These are phyloP conservation scores for Helicoverpa armigera DNA, from an alignment of 1,140 invertebrate genomes.

Conservation along the genomic window DNA sequence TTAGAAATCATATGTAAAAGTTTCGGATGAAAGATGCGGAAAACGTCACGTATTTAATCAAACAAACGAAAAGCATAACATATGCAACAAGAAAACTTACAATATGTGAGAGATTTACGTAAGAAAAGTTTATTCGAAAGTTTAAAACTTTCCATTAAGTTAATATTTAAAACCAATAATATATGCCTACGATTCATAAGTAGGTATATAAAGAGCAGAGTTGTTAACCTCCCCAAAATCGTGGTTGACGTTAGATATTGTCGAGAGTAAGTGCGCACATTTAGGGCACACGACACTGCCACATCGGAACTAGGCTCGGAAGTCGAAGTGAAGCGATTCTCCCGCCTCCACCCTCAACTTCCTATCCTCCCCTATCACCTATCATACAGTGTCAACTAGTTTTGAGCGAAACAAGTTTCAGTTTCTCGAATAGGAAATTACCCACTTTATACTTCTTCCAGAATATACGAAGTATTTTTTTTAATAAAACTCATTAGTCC, in stretches of 20 bases:
- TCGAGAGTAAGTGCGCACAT: constrained; percentile 33
- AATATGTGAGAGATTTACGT: too few species aligned
- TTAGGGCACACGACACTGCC: constrained; percentile 21
- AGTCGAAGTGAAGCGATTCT: constrained; percentile 36
- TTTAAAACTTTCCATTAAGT: too few species aligned
- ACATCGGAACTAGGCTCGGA: constrained; percentile 51
- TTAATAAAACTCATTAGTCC: constrained; percentile 17
- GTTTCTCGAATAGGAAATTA: constrained; percentile 34
- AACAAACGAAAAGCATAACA: too few species aligned
- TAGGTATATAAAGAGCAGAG: background rate
- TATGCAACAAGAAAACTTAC: too few species aligned
- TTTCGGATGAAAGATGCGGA: too few species aligned
- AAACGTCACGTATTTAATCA: too few species aligned
- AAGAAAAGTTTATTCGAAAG: too few species aligned
- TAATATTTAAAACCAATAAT: too few species aligned
- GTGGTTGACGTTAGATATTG: constrained; percentile 14
- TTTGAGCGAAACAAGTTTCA: constrained; percentile 24
- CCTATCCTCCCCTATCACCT: constrained; percentile 35
- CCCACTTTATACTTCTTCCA: constrained; percentile 4
- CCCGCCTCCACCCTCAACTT: constrained; percentile 4
- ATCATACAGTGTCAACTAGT: constrained; percentile 23
- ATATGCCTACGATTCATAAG: background rate
- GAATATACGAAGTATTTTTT: background rate
- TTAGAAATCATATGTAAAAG: too few species aligned
- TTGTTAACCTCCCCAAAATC: constrained; percentile 12